Evolutionary conservation across 2,888 invertebrate species (phyloP), one percentile per base, ranked within the genome.

Genomic region (Sphaerophoria rueppellii): DNA sequence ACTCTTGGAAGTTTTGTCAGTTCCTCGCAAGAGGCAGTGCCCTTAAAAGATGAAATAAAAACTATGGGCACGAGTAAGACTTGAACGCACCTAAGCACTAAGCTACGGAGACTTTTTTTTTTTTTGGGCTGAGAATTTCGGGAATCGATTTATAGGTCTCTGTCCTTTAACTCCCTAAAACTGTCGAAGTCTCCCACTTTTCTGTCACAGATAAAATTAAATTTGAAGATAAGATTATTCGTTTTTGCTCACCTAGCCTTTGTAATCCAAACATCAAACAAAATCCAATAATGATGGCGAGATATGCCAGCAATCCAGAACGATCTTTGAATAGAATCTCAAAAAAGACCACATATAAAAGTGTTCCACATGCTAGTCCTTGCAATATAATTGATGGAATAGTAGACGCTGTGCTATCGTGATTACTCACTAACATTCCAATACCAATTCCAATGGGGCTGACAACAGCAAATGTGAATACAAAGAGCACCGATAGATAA

Each of bases 271-370:
- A 95, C 96, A 96, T 96, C 7, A 95, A 87, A 37, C 93, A 89
- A 90, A 96, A 96, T 74, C 96, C 96, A 34, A 94, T 81, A 5
- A 96, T 88, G 40, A 96, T 94, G 1, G 96, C 93, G 0, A 94
- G 72, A 90, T 94, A 96, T 86, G 95, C 95, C 35, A 93, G 89
- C 32, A 96, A 91, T 6, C 96, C 96, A 12, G 89, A 89, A 67
- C 90, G 90, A 73, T 89, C 90, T 69, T 92, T 92, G 9, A 94
- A 94, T 88, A 98, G 93, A 72, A 98, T 96, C 92, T 99, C 98
- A 91, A 98, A 98, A 93, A 98, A 98, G n/a, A 98, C 98, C 14
- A 99, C 97, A 92, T 98, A 99, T 4, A 99, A 92, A 55, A 99
- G 94, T 0, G 98, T 98, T 12, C 98, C 99, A 58, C 96, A 95